phyloP scores from a whole-genome alignment of 92 coral and sea anemone species.

The Phenganax stokvisi region DNA sequence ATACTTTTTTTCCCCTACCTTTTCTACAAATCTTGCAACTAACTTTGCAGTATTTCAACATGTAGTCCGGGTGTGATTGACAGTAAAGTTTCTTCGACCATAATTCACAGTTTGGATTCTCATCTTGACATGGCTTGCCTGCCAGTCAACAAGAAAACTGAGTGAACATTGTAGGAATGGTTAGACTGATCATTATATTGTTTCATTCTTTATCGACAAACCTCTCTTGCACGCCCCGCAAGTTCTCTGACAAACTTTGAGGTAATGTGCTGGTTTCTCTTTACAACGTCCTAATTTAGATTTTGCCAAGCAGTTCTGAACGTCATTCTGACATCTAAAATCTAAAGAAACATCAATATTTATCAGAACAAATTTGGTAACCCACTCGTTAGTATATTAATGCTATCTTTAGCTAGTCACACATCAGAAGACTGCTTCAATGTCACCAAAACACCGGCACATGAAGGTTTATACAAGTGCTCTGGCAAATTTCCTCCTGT shows the following conservation, averaged over 20 bases:
- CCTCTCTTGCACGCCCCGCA: slow-evolving; percentile 68
- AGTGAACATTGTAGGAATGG: background rate
- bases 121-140: slow-evolving; percentile 55
- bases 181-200: background rate
- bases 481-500: no score
- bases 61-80: slow-evolving; percentile 57
- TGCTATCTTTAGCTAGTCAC: no score
- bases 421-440: no score
- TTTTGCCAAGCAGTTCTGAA: background rate
- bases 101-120: slow-evolving; percentile 47
- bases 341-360: background rate
- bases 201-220: slow-evolving; percentile 17
- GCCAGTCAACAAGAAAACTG: background rate
- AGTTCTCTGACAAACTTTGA: slow-evolving; percentile 64
- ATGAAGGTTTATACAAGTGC: no score
- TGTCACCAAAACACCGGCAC: no score
- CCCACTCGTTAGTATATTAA: background rate
- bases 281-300: background rate
- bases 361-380: background rate
- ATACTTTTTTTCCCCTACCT: slow-evolving; percentile 39
- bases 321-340: slow-evolving; percentile 27
- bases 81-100: slow-evolving; percentile 71
- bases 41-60: slow-evolving; percentile 62
- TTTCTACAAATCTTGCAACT: slow-evolving; percentile 69
- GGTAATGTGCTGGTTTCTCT: slow-evolving; percentile 42